Evolutionary conservation across 2,888 invertebrate genomes (phyloP), one percentile per base, ranked within the genome.

Genomic region (Isotomurus palustris): DNA sequence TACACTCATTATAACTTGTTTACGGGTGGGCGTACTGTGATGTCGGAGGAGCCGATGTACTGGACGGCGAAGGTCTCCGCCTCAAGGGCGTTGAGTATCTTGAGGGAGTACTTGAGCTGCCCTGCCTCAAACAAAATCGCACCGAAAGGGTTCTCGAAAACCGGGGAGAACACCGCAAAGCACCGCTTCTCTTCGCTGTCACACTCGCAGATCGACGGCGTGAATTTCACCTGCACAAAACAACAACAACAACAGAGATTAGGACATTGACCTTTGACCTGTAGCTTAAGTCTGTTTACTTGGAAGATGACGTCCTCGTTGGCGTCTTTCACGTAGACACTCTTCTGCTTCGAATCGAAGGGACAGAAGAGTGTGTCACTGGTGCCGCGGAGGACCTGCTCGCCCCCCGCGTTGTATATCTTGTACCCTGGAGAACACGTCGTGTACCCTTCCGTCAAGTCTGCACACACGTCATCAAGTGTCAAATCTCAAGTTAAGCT

Each of bases 1-100:
- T 8, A 14, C 8, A 10, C 8, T 8, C 8, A 14, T 10, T 8
- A 10, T 32, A 32, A 10, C 14, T 14, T 32, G 32, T 8, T 32
- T 40, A 40, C 17, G 17, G 22, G 24, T 52, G 25, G 40, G 57
- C 66, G 60, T 58, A 70, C 70, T 51, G 68, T 66, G 50, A 70
- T 62, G 60, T 70, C 70, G 29, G 68, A 64, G 35, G 64, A 61
- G 29, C 68, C 68, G 35, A 70, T 64, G 47, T 68, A 70, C 53
- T 68, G 68, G n/a, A 70, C 70, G 40, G 68, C 70, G 56, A 68
- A 70, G 28, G 70, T 70, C 56, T 70, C 70, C 29, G 67, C 70
- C 58, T 70, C 70, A 40, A 70, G 66, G 53, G 70, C 70, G 60
- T 70, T 70, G 53, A 70, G 56, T 38, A 70, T 68, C 56, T 67